phyloP scores from a whole-genome alignment of 2,797 vertebrate genomes.

The Pseudotriccus pelzelni region DNA sequence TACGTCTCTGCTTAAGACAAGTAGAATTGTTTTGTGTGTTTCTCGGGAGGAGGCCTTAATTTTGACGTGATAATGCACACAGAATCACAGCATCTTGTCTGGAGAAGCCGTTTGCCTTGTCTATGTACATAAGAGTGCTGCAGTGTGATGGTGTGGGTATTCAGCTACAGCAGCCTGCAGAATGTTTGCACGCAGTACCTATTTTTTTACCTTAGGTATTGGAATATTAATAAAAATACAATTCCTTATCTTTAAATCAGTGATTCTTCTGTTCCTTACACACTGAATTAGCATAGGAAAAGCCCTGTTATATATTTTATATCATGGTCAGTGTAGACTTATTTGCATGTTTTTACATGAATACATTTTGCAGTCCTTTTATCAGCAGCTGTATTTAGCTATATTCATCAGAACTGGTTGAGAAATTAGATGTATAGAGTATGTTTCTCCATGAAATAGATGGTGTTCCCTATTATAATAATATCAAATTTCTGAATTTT shows the following conservation, averaged over 20 bases:
- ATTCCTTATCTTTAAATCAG: constrained; percentile 46
- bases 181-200: background rate
- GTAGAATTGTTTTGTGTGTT: background rate
- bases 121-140: constrained; percentile 51
- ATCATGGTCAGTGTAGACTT: background rate
- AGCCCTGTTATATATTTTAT: background rate
- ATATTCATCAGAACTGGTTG: background rate
- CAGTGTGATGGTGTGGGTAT: constrained; percentile 40
- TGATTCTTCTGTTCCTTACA: constrained; percentile 32
- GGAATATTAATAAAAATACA: constrained; percentile 33
- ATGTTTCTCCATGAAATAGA: background rate
- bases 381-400: background rate
- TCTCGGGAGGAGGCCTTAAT: background rate
- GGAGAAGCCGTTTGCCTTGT: constrained; percentile 46
- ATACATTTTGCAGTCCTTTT: background rate
- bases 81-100: constrained; percentile 25
- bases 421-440: background rate
- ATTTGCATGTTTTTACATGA: background rate
- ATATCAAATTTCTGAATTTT: background rate
- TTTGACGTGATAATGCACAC: background rate
- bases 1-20: background rate
- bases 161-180: background rate
- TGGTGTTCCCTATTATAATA: background rate
- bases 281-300: constrained; percentile 11
- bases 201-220: constrained; percentile 21